Evolutionary conservation across 2,797 vertebrate genomes (phyloP).

Genomic region (Tiaroga cobitis): DNA sequence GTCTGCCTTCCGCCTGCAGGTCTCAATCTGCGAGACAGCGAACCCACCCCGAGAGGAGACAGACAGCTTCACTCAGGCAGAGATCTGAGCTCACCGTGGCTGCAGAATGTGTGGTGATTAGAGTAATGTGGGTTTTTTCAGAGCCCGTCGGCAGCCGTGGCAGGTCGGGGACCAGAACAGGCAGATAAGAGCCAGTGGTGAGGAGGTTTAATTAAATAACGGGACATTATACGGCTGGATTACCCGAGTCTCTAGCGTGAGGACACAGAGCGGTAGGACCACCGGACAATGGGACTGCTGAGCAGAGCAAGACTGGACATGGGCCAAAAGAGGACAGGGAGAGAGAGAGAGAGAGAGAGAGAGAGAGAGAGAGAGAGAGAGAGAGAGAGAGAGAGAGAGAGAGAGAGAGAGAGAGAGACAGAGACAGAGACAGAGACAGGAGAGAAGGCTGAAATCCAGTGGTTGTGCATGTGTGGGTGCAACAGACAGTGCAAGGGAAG

Average conservation of each 20-base stretch:
- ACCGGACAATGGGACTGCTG: conserved; percentile 73
- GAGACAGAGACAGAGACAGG: too few relatives aligned
- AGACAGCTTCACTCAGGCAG: conserved; percentile 12
- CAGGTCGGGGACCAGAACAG: conserved; percentile 38
- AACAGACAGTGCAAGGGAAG: conserved; percentile 8
- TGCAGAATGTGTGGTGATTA: conserved; percentile 45
- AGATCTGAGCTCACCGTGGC: conserved; percentile 39
- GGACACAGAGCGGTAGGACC: conserved; percentile 59
- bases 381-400: background rate
- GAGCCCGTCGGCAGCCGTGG: conserved; percentile 28
- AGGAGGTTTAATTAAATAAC: conserved; percentile 75
- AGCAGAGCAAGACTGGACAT: conserved; percentile 69
- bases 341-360: background rate
- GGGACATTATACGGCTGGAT: conserved; percentile 75
- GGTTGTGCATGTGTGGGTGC: background rate
- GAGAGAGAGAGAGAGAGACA: background rate
- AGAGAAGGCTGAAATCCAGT: background rate
- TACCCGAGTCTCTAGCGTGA: conserved; percentile 71
- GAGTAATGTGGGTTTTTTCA: conserved; percentile 42
- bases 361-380: background rate
- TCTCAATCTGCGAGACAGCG: conserved; percentile 28
- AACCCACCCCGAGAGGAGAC: conserved; percentile 35
- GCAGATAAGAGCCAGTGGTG: conserved; percentile 51
- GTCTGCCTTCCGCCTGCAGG: conserved; percentile 8
- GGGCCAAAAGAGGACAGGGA: conserved; percentile 61